phyloP scores from a whole-genome alignment of 2,797 vertebrate genomes.

The Cephalopachus bancanus region DNA sequence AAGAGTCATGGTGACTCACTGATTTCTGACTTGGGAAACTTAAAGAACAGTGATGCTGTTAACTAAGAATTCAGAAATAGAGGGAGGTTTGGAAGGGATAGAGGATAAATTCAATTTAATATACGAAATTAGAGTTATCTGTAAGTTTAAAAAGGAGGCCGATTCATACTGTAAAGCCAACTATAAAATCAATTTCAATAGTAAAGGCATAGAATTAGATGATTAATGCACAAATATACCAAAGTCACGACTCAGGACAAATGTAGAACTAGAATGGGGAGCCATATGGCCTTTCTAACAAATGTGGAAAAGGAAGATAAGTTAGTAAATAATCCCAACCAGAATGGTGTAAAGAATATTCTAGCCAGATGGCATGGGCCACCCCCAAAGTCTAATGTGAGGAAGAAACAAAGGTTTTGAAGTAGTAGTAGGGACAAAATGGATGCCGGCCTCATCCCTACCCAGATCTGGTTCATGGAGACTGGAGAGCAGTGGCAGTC shows the following conservation, averaged over 20 bases:
- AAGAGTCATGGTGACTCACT: background rate
- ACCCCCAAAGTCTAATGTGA: background rate
- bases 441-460: background rate
- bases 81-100: background rate
- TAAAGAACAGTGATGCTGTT: background rate
- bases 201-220: background rate
- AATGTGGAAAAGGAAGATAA: background rate
- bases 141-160: background rate
- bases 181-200: slow-evolving; percentile 28
- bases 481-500: background rate
- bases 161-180: background rate
- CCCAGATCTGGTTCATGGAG: background rate
- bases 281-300: background rate
- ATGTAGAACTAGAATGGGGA: background rate
- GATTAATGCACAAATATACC: background rate
- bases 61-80: slow-evolving; percentile 50
- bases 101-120: slow-evolving; percentile 23
- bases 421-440: background rate
- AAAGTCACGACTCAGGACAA: background rate
- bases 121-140: slow-evolving; percentile 27
- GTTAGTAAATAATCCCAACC: background rate
- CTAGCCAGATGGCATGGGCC: background rate
- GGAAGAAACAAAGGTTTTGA: background rate
- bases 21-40: background rate
- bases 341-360: background rate